Percentiles rank a stretch among this genome's conserved stretches.
phyloP scores from a whole-genome alignment of 2,113 vertebrate species.

The Sclerurus mexicanus region DNA sequence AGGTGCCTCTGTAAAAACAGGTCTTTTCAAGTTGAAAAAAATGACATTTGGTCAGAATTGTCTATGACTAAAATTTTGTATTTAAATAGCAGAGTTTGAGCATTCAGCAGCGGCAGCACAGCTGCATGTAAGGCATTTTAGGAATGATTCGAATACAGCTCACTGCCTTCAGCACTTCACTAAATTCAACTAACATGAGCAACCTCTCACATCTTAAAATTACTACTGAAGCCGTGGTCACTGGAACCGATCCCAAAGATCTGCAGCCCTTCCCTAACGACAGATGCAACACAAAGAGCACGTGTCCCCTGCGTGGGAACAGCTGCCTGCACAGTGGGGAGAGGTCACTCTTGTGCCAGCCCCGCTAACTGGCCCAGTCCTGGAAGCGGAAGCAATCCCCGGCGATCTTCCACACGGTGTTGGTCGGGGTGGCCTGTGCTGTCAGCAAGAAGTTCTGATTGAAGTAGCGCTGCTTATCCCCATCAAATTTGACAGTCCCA shows the following conservation, averaged over 20 bases:
- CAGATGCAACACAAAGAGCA: not conserved
- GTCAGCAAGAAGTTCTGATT: slow-evolving; percentile 96
- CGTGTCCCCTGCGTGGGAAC: not conserved
- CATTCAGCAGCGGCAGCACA: not conserved
- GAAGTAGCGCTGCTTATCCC: slow-evolving; percentile 93
- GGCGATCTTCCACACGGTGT: slow-evolving; percentile 95
- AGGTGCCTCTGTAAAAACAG: not conserved
- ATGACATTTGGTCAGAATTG: not conserved
- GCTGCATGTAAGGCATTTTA: slow-evolving; percentile 49
- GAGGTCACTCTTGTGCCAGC: not conserved
- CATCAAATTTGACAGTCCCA: slow-evolving; percentile 93
- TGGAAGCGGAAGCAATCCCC: slow-evolving; percentile 98
- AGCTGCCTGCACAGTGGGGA: not conserved
- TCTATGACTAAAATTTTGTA: not conserved
- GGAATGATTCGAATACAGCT: slow-evolving; percentile 25
- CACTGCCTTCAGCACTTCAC: not conserved
- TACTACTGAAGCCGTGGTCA: not conserved
- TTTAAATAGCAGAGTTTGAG: not conserved
- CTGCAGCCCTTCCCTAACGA: not conserved
- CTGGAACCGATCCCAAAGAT: not conserved
- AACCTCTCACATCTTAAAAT: slow-evolving; percentile 21
- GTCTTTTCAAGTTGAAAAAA: not conserved
- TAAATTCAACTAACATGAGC: not conserved
- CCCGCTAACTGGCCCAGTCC: slow-evolving; percentile 85
- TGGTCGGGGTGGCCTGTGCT: slow-evolving; percentile 86